Evolutionary conservation across 2,113 vertebrate species (phyloP).

Genomic region (Hucho hucho): DNA sequence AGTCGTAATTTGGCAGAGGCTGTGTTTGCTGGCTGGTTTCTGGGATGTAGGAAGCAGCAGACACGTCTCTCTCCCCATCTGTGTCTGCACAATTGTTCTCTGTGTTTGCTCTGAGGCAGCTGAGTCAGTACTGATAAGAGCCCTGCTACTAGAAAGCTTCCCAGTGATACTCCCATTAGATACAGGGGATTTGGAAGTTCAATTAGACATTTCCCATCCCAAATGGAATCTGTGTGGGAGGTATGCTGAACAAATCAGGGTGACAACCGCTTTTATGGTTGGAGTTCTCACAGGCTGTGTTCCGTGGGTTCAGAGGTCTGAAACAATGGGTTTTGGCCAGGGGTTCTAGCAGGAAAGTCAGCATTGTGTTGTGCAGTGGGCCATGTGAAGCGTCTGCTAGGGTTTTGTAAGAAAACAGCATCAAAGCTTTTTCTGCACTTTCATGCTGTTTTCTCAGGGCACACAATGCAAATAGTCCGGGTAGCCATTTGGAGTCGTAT

Average conservation of each 20-base stretch:
- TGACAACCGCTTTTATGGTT: background rate
- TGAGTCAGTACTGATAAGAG: slow-evolving; percentile 73
- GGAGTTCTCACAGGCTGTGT: background rate
- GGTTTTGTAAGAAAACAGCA: background rate
- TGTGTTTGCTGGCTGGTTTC: slow-evolving; percentile 47
- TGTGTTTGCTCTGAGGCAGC: slow-evolving; percentile 68
- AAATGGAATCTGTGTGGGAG: background rate
- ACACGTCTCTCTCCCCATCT: slow-evolving; percentile 34
- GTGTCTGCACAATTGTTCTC: slow-evolving; percentile 64
- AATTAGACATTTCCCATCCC: slow-evolving; percentile 8
- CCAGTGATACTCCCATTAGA: background rate
- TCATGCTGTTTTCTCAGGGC: background rate
- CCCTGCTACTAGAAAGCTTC: slow-evolving; percentile 15
- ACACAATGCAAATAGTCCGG: too few relatives aligned
- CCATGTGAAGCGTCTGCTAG: background rate
- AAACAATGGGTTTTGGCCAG: slow-evolving; percentile 1
- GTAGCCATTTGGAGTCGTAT: too few relatives aligned
- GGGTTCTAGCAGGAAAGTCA: slow-evolving; percentile 11
- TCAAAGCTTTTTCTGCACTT: background rate
- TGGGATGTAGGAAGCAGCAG: slow-evolving; percentile 34
- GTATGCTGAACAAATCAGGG: background rate
- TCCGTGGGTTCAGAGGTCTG: background rate
- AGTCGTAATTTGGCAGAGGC: slow-evolving; percentile 49
- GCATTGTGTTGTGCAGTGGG: background rate
- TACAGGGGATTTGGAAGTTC: slow-evolving; percentile 22